Evolutionary conservation across 2,888 invertebrate species (phyloP), one percentile per base, ranked within the genome.

Genomic region (Furcula furcula): DNA sequence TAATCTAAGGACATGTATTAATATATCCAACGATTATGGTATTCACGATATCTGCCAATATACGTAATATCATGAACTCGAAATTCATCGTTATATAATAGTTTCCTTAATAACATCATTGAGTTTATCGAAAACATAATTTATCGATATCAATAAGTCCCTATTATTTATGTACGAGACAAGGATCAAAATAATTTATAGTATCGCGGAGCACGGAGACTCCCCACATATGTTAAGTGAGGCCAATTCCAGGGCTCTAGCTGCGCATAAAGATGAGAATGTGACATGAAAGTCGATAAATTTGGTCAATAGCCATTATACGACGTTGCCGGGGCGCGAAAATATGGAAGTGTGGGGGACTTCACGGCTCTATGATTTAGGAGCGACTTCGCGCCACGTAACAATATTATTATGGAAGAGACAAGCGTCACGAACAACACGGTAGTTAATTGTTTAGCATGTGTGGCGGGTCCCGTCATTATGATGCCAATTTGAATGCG

Each of bases 271-370:
- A 80, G 77, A 83, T 79, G 78, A 76, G 82, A 84, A 83, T 81
- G 82, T 79, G 83, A 82, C 83, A 76, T 71, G 73, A 79, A 79
- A 79, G 78, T 81, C 84, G 75, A 85, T 87, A 85, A 86, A 87
- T 87, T 84, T 82, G 78, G 77, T 82, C 85, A 83, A 85, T 81
- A 77, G 84, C 84, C 73, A 85, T 87, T 86, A 86, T 78, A 82
- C 76, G 79, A 76, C 79, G 76, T 71, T 78, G 79, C 76, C 68
- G 77, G 82, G 76, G 87, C 76, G 85, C 73, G 84, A 85, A 86
- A 85, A 86, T 86, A 84, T 85, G 82, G 81, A 76, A 78, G 80
- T 68, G 73, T 63, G 75, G 73, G 78, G 67, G 68, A 74, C 71
- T 80, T 80, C 76, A 70, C 74, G 68, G 76, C 73, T 70, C 73